phyloP scores from a whole-genome alignment of 2,888 invertebrate genomes.

The Caenorhabditis uteleia region DNA sequence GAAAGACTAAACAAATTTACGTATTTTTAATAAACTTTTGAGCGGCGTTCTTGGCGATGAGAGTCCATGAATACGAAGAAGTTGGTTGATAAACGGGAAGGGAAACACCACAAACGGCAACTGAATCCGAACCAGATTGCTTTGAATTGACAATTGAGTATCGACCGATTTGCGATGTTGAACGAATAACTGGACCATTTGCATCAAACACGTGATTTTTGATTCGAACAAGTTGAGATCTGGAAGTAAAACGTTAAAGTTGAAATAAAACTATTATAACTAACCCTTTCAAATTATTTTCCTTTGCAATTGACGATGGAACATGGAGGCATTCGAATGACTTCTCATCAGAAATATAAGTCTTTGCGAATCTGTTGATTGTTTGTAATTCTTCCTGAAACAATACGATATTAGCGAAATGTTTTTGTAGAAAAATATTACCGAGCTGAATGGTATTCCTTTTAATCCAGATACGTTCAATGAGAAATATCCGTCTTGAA shows the following conservation, averaged over 20 bases:
- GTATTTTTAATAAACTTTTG: no score
- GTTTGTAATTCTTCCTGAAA: conserved; percentile 19
- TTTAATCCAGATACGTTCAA: conserved; percentile 21
- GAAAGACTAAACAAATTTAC: no score
- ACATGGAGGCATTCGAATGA: conserved; percentile 24
- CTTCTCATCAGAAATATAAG: conserved; percentile 8
- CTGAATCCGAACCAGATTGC: neutral
- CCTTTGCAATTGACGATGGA: conserved; percentile 19
- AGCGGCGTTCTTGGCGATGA: conserved; percentile 28
- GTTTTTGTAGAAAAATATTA: no score
- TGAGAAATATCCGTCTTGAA: conserved; percentile 23
- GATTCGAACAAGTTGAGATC: conserved; percentile 15
- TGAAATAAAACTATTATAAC: no score
- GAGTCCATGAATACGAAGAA: conserved; percentile 32
- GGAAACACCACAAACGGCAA: conserved; percentile 28
- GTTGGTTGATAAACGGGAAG: conserved; percentile 18
- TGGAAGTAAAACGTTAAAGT: neutral
- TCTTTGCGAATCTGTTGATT: conserved; percentile 18
- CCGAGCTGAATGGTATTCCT: conserved; percentile 10
- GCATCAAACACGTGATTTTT: conserved; percentile 17
- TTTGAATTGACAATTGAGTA: conserved; percentile 23
- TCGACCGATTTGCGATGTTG: conserved; percentile 32
- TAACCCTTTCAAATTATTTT: conserved; percentile 20
- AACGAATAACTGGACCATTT: conserved; percentile 24
- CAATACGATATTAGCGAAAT: no score